Evolutionary conservation across 2,797 vertebrate species (phyloP).

Genomic region (Podarcis lilfordi): DNA sequence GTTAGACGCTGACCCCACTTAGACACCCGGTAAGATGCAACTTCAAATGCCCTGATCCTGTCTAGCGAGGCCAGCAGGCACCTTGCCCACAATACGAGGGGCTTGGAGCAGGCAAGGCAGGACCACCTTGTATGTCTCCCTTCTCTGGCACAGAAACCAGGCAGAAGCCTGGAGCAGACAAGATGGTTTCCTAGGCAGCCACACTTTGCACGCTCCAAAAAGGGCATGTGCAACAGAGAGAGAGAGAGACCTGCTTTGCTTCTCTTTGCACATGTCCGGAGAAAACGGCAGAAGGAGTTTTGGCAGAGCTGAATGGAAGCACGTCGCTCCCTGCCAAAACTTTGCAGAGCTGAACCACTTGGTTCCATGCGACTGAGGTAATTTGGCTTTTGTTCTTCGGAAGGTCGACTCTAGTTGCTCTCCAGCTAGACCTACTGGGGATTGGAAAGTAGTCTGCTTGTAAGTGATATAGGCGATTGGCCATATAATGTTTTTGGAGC

Average conservation of each 20-base stretch:
- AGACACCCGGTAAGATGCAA: background rate
- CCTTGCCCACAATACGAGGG: background rate
- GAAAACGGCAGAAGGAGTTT: background rate
- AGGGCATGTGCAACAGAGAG: background rate
- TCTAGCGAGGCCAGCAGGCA: no score
- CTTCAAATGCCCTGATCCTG: no score
- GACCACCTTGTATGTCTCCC: background rate
- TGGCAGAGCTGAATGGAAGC: background rate
- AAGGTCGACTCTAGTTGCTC: background rate
- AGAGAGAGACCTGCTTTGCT: background rate
- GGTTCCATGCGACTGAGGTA: background rate
- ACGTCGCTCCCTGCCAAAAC: background rate
- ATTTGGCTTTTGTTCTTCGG: background rate
- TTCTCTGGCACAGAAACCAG: background rate
- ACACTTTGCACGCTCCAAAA: background rate
- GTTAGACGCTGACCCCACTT: no score
- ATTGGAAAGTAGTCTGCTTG: background rate
- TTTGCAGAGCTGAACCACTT: background rate
- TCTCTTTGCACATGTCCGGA: background rate
- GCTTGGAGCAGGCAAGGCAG: no score
- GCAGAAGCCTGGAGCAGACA: background rate
- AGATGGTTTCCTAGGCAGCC: background rate
- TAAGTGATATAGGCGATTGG: background rate
- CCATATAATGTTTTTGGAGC: background rate
- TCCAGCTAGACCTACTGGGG: background rate